Evolutionary conservation across 2,113 vertebrate genomes (phyloP), one percentile per base, ranked within the genome.

Genomic region (Rhabdornis inornatus): DNA sequence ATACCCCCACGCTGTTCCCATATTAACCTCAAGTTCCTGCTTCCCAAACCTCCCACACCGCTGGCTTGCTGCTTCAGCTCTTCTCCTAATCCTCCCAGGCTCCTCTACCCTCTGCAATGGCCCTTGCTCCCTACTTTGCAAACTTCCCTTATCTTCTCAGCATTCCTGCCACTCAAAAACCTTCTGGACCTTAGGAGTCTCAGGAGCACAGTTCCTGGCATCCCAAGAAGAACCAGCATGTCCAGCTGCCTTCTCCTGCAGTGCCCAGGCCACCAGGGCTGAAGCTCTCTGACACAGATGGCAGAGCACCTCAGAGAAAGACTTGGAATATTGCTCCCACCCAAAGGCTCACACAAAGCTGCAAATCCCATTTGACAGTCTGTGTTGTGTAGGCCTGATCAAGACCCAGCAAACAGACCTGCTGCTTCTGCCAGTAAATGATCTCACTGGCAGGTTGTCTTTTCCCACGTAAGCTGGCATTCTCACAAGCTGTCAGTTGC

Each of bases 21-120:
- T 77, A 57, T 50, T 90, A 94, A 92, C 95, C 92, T 95, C 8
- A 4, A 86, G 72, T 90, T 93, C 91, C 91, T 93, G 91, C 86
- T 94, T 95, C 92, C 80, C 79, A 93, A 81, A 77, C 83, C 95
- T 95, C 95, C 92, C 94, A 97, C 96, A 15, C 89, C 63, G 80
- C 76, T 77, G 76, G 88, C 80, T 90, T n/a, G 1, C 80, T 89
- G 60, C 80, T 78, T 70, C 86, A 70, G 76, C 86, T 92, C 77
- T 40, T 77, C 52, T 83, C 37, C 71, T 50, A 61, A 83, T 19
- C 35, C 72, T 78, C 56, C 39, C 89, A 90, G 89, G 83, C 83
- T 81, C 55, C 33, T 27, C 55, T 89, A 69, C 35, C 71, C 60
- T 25, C 71, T 66, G 71, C 72, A 61, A 53, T 6, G 9, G 64